Evolutionary conservation across 2,797 vertebrate species (phyloP).

Genomic region (Crocodylus rhombifer): DNA sequence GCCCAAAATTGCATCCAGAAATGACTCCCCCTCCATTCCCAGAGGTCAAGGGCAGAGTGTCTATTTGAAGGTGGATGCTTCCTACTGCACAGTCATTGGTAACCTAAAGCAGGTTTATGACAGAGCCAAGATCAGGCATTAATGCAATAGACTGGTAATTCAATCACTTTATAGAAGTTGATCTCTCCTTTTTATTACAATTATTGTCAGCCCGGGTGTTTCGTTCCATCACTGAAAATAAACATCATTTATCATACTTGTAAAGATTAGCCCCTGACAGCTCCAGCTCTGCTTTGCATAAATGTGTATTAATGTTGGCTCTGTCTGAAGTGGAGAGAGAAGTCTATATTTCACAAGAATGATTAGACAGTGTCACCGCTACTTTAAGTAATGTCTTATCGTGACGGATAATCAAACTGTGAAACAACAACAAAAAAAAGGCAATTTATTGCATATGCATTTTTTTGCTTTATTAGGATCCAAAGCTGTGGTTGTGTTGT

Average conservation of each 20-base stretch:
- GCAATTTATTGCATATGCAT: constrained; percentile 72
- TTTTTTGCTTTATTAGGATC: constrained; percentile 61
- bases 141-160: constrained; percentile 98
- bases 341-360: constrained; percentile 87
- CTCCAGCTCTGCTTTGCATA: constrained; percentile 91
- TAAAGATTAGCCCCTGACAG: constrained; percentile 95
- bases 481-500: constrained; percentile 52
- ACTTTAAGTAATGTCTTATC: constrained; percentile 87
- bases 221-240: constrained; percentile 96
- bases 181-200: constrained; percentile 99
- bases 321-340: constrained; percentile 81
- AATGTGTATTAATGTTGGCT: constrained; percentile 89
- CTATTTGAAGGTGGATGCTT: constrained; percentile 85
- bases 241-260: constrained; percentile 99
- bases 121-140: constrained; percentile 85
- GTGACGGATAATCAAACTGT: constrained; percentile 81
- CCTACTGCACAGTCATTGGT: constrained; percentile 67
- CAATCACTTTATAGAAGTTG: constrained; percentile 94
- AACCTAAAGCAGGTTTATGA: constrained; percentile 79
- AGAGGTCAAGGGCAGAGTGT: constrained; percentile 84
- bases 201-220: constrained; percentile 95
- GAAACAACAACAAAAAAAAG: constrained; percentile 54
- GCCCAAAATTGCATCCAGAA: constrained; percentile 20
- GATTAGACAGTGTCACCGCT: constrained; percentile 86
- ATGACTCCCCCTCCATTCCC: not conserved